Evolutionary conservation across 2,888 invertebrate genomes (phyloP), one percentile per base, ranked within the genome.

Genomic region (Agonopterix arenella): DNA sequence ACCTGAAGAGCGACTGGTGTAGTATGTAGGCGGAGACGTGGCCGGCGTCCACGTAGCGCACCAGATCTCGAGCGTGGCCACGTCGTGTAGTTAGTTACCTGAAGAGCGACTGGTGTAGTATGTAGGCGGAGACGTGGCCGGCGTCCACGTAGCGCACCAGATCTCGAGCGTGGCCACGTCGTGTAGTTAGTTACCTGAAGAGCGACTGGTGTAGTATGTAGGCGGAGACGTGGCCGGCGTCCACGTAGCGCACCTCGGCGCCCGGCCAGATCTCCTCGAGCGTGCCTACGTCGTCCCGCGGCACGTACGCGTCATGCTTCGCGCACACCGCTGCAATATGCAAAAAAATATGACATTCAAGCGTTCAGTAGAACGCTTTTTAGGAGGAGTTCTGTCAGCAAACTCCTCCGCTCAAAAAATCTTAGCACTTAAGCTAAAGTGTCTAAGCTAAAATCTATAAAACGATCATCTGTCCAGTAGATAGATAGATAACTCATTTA

Each of bases 251-350:
- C 44, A 98, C 92, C 75, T 97, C 96, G 2, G 94, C 94, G 2
- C 97, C 97, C 0, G 97, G 97, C 98, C 98, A 98, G 62, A 98
- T 92, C 66, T 97, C 94, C 63, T 95, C 93, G 45, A 98, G 88
- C 52, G 93, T 92, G 48, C 94, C 91, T 46, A 95, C 94, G 47
- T 95, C 95, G 2, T 95, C 94, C 36, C 96, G 91, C 0, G 98
- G 98, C 9, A 98, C 95, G 81, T 98, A 96, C 8, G 95, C 96
- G 78, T 98, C 98, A 66, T 95, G 93, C 59, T 93, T 93, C 0
- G 98, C 98, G 68, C 95, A 95, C 1, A 99, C 95, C 11, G 97
- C 95, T 81, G 61, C 3, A 44, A 11, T 8, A 48, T 11, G 47
- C 11, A 13, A 11, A 48, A 11, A 38, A 11, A 9, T 9, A 45